Percentiles rank a stretch among this genome's conserved stretches.
These are phyloP conservation scores for Diaprepes abbreviatus DNA, from an alignment of 2,888 invertebrate genomes.

Conservation along the genomic window DNA sequence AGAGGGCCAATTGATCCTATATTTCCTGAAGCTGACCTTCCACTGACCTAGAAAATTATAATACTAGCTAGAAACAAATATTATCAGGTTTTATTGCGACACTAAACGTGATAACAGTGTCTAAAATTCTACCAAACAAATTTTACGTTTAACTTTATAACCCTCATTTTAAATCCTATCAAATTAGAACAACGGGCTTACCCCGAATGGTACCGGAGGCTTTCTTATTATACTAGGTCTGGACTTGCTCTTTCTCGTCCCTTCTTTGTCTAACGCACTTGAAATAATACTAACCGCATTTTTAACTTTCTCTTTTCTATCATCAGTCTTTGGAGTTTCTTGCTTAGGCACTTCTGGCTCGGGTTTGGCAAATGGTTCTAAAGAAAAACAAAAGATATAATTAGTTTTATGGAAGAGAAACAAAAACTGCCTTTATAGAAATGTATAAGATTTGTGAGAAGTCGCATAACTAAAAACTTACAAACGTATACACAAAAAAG, in stretches of 20 bases:
- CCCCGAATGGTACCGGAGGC: slow-evolving; percentile 78
- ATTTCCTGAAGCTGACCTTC: slow-evolving; percentile 74
- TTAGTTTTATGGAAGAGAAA: too few species aligned
- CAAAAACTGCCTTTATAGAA: too few species aligned
- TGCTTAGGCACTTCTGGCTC: slow-evolving; percentile 40
- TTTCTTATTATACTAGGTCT: slow-evolving; percentile 69
- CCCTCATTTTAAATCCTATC: too few species aligned
- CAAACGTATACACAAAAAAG: background rate
- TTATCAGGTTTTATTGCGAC: too few species aligned
- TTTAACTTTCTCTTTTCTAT: slow-evolving; percentile 73
- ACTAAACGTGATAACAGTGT: too few species aligned
- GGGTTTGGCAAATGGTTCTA: slow-evolving; percentile 11
- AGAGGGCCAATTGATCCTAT: slow-evolving; percentile 62
- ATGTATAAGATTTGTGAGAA: too few species aligned
- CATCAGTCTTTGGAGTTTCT: slow-evolving; percentile 58
- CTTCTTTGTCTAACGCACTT: slow-evolving; percentile 73
- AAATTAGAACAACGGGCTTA: too few species aligned
- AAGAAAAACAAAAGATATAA: slow-evolving; percentile 11
- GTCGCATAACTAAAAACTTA: too few species aligned
- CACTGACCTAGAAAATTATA: slow-evolving; percentile 55
- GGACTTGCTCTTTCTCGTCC: slow-evolving; percentile 67
- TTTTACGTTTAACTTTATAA: too few species aligned
- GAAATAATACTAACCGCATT: slow-evolving; percentile 82
- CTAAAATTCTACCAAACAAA: too few species aligned
- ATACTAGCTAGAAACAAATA: too few species aligned